Evolutionary conservation across 2,113 vertebrate genomes (phyloP), one percentile per base, ranked within the genome.

Genomic region (Pseudolaguvia tuberculata): DNA sequence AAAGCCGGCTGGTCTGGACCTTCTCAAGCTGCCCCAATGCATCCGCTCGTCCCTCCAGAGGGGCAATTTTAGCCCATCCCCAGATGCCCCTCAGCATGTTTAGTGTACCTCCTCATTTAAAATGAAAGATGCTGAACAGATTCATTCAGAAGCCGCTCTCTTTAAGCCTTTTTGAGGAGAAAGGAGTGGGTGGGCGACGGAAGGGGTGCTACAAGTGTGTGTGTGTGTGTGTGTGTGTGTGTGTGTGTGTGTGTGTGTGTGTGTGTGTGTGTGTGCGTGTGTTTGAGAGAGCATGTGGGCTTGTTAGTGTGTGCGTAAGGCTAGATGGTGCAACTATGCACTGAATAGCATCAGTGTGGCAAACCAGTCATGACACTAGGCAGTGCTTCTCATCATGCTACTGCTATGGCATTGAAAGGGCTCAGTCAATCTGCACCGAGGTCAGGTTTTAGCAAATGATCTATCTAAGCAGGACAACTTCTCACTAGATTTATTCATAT

Each of bases 51-150:
- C 90, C 85, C 89, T 87, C 88, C 86, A 90, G 90, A 91, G 91
- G 86, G 88, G 86, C 85, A 93, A 92, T 93, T 93, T 91, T 77
- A 45, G 88, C 90, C 90, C 89, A 84, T 90, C 92, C 92, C 90
- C 93, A 95, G 89, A 93, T 95, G 93, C 91, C 90, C 84, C 80
- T 81, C 86, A 89, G 92, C 88, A 93, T 95, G 93, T 89, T 94
- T 91, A 93, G 85, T 88, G 89, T 95, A 92, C 84, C 83, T 86
- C 90, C 92, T 96, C 93, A 95, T 97, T 92, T 88, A 87, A 93
- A 93, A 88, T 93, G 95, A 97, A 94, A 93, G 94, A 97, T 83
- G 87, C 90, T 94, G 90, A 94, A 88, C 93, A 96, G 94, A 92
- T 90, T 92, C 90, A 92, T 93, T 92, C 93, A 93, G 94, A 91